A percentile compares a stretch with the other conserved stretches of the same genome.
Evolutionary conservation across 1,140 invertebrate species (phyloP).

Genomic region (Aleiodes sp.): DNA sequence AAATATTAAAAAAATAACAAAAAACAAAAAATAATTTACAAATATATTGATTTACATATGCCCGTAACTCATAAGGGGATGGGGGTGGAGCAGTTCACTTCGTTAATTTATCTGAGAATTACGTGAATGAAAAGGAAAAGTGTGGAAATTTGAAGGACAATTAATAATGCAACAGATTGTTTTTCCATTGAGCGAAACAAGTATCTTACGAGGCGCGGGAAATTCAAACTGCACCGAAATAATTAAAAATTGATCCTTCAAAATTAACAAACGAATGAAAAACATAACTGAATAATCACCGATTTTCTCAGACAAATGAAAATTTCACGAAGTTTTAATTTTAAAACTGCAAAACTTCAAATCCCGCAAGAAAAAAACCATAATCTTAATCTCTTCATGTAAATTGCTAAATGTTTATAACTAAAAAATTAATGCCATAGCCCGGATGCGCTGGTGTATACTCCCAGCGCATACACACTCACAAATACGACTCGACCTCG

Average conservation of each 20-base stretch:
- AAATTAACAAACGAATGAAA: conserved; percentile 24
- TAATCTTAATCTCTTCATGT: conserved; percentile 69
- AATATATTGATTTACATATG: conserved; percentile 69
- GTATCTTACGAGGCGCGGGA: no score
- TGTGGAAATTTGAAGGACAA: not conserved
- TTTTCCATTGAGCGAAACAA: no score
- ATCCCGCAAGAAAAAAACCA: conserved; percentile 56
- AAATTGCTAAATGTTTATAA: conserved; percentile 68
- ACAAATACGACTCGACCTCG: conserved; percentile 67
- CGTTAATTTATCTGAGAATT: conserved; percentile 33
- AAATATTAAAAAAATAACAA: conserved; percentile 26
- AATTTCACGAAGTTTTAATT: conserved; percentile 31
- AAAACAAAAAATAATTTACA: conserved; percentile 59
- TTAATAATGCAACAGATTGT: not conserved
- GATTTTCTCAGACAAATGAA: not conserved
- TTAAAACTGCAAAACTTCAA: conserved; percentile 47
- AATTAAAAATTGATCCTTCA: no score
- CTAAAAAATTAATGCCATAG: conserved; percentile 67
- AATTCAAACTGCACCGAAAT: not conserved
- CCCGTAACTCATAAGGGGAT: conserved; percentile 66
- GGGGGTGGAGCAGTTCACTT: conserved; percentile 49
- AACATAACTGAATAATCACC: not conserved
- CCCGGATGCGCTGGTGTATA: conserved; percentile 68
- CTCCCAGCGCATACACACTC: conserved; percentile 68
- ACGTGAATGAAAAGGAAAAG: not conserved